Evolutionary conservation across 2,888 invertebrate species (phyloP).

Genomic region (Cryptus viduatorius): DNA sequence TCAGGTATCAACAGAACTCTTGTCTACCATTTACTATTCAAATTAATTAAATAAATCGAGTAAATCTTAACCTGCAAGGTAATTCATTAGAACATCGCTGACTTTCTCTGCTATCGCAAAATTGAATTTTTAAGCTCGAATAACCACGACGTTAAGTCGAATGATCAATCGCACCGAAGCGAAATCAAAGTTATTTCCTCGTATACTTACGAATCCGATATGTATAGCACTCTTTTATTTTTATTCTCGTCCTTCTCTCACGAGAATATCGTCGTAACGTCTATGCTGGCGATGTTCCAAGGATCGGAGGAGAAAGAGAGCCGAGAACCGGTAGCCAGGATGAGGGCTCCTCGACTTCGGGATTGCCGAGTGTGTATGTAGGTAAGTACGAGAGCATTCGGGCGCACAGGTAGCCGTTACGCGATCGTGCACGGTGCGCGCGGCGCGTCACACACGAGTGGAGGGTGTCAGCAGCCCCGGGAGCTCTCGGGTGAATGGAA

Average conservation of each 20-base stretch:
- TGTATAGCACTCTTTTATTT: slow-evolving; percentile 13
- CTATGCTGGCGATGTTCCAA: slow-evolving; percentile 29
- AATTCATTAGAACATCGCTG: too few species aligned
- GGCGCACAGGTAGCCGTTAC: slow-evolving; percentile 67
- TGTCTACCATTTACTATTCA: too few species aligned
- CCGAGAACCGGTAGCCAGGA: slow-evolving; percentile 48
- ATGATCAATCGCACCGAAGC: slow-evolving; percentile 15
- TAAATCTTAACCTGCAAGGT: too few species aligned
- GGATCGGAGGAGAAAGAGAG: background rate
- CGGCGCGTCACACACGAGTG: slow-evolving; percentile 46
- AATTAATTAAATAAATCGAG: too few species aligned
- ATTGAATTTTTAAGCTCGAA: too few species aligned
- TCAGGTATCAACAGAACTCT: too few species aligned
- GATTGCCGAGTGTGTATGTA: slow-evolving; percentile 12
- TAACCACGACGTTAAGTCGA: background rate
- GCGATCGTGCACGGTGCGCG: slow-evolving; percentile 50
- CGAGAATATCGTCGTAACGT: slow-evolving; percentile 58
- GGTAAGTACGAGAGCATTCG: slow-evolving; percentile 44
- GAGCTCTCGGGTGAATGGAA: slow-evolving; percentile 62
- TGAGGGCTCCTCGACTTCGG: slow-evolving; percentile 46
- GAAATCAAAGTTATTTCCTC: slow-evolving; percentile 1
- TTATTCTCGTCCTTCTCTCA: slow-evolving; percentile 27
- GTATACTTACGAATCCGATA: slow-evolving; percentile 27
- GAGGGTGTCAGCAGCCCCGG: slow-evolving; percentile 59
- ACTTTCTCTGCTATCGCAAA: too few species aligned